Base-by-base conservation (phyloP, 1,140 invertebrate species). In the Colletes latitarsis region DNA sequence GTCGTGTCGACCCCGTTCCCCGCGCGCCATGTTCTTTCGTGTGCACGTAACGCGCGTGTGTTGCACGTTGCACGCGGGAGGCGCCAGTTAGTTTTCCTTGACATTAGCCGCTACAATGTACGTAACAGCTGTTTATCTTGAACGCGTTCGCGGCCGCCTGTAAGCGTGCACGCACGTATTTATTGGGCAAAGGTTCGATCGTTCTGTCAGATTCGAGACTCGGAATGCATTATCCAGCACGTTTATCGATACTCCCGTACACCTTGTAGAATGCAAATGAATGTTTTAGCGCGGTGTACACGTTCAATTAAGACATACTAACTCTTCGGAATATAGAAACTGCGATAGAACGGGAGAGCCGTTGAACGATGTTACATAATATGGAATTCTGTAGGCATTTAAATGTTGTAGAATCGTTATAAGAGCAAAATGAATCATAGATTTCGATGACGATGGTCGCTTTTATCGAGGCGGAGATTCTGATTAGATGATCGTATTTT, bases 61-160 rank as follows among this genome's bases (percentile, higher is more conserved):
- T 46, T 15, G 15, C 19, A 41, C 21, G 30, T 21, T 17, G 73
- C 69, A 19, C 10, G 62, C 43, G 52, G 58, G 52, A 83, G 57
- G 64, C 73, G 79, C 55, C 71, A 76, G 71, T 86, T 77, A 80
- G 64, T 79, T 89, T 88, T 86, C 88, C 88, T 89, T 89, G 88
- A 87, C 82, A 87, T 89, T 88, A 86, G 46, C 57, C 43, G 71
- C 39, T 88, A 89, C 82, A 87, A 89, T 89, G 84, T 89, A 75
- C 68, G 39, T 83, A 75, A 68, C 58, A 46, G 52, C 55, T 52
- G 49, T 62, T 52, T 62, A 79, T 73, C 71, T 58, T n/a, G 70
- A 49, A 80, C 75, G 19, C 62, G 58, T 52, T 74, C 43, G 53
- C 77, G 46, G 6, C 17, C 43, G 55, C 4, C 17, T 14, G 15